These are phyloP conservation scores for Miniopterus natalensis DNA, from an alignment of 2,113 vertebrate species.

Conservation along the genomic window DNA sequence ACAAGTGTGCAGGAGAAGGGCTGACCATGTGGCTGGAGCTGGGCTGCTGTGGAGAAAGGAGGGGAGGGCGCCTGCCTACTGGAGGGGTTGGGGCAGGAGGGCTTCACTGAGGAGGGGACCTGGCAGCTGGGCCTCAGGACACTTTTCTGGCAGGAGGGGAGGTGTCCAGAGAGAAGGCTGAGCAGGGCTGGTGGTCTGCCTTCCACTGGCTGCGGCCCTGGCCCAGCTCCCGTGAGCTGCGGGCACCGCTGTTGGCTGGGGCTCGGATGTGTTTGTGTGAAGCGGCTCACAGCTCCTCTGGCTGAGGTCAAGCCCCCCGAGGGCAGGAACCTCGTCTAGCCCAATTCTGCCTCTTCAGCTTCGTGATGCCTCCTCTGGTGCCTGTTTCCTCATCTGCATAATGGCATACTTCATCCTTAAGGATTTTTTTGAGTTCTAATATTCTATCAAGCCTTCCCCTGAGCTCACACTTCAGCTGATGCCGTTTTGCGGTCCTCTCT, in stretches of 20 bases:
- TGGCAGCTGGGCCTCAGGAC: neutral
- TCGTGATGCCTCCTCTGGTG: neutral
- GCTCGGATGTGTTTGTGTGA: neutral
- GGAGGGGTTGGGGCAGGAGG: neutral
- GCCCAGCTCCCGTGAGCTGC: neutral
- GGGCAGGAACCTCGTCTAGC: neutral
- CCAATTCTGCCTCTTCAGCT: neutral
- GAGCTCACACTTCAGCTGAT: neutral
- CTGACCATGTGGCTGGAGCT: accelerated
- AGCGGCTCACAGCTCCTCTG: neutral
- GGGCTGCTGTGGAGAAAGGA: neutral
- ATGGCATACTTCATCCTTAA: neutral
- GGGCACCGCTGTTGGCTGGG: accelerated
- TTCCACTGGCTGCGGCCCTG: accelerated
- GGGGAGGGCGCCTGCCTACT: neutral
- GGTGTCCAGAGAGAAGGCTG: neutral
- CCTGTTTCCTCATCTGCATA: neutral
- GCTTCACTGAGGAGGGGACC: neutral
- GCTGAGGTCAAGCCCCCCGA: neutral
- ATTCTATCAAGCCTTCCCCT: neutral
- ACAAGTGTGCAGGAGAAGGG: neutral
- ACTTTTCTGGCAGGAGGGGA: neutral
- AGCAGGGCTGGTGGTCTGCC: neutral
- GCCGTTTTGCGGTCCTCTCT: neutral
- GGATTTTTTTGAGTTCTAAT: neutral